Conservation (phyloP, 2,888 invertebrate species). For the Tiliacea aurago region DNA sequence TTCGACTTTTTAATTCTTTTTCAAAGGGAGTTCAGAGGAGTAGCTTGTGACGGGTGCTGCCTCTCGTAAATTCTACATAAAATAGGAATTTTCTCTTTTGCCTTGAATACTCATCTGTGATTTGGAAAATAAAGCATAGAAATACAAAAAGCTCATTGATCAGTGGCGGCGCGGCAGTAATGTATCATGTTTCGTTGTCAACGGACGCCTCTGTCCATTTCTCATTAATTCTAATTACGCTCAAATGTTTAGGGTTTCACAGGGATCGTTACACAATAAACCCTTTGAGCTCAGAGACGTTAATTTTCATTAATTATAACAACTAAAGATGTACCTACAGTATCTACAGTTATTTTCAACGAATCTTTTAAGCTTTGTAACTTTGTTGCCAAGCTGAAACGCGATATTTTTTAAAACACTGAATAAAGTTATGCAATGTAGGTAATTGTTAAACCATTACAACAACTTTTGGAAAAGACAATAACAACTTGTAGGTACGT, state of each 20-base stretch:
- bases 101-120: slow-evolving; percentile 6
- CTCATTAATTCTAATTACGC: slow-evolving; percentile 85
- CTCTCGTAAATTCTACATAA: slow-evolving; percentile 27
- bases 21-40: slow-evolving; percentile 53
- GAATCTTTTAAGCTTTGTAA: slow-evolving; percentile 47
- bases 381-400: slow-evolving; percentile 27
- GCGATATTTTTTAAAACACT: slow-evolving; percentile 29
- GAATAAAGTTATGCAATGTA: slow-evolving; percentile 4
- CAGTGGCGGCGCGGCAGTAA: slow-evolving; percentile 65
- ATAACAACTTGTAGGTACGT: not conserved
- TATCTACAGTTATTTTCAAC: slow-evolving; percentile 46
- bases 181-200: slow-evolving; percentile 82
- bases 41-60: slow-evolving; percentile 3
- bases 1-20: slow-evolving; percentile 66
- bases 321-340: slow-evolving; percentile 55
- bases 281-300: slow-evolving; percentile 71
- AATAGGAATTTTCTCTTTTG: slow-evolving; percentile 32
- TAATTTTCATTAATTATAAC: slow-evolving; percentile 71
- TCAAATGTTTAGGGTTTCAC: slow-evolving; percentile 79
- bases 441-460: not conserved
- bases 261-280: slow-evolving; percentile 71
- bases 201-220: slow-evolving; percentile 80
- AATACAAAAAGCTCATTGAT: slow-evolving; percentile 52
- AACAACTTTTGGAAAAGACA: not conserved
- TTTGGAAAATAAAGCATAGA: slow-evolving; percentile 34